Evolutionary conservation across 2,888 invertebrate genomes (phyloP).

Genomic region (Prenolepis imparis): DNA sequence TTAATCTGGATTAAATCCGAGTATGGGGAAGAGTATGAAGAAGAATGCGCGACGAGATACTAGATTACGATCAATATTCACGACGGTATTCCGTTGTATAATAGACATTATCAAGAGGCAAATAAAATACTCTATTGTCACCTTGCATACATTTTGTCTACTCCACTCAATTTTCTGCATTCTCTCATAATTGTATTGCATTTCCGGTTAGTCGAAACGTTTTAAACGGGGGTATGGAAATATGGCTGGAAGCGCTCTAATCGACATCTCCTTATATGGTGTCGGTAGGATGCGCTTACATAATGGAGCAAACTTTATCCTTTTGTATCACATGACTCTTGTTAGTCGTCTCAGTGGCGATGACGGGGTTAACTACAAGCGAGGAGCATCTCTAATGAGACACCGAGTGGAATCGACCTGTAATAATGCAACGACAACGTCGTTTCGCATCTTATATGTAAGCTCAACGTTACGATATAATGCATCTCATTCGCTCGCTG

Average conservation of each 20-base stretch:
- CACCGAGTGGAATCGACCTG: constrained; percentile 15
- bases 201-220: background rate
- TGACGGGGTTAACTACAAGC: constrained; percentile 12
- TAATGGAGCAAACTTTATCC: constrained; percentile 38
- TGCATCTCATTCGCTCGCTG: constrained; percentile 1
- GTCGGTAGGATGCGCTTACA: background rate
- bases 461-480: background rate
- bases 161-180: background rate
- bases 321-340: constrained; percentile 36
- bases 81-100: background rate
- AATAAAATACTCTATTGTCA: constrained; percentile 1
- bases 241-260: background rate
- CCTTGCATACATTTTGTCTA: background rate
- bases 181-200: background rate
- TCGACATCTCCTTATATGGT: background rate
- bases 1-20: background rate
- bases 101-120: background rate
- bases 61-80: background rate
- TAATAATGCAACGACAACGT: constrained; percentile 16
- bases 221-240: constrained; percentile 1
- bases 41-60: background rate
- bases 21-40: background rate
- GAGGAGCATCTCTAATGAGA: constrained; percentile 34
- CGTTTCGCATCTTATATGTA: background rate
- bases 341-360: constrained; percentile 21